Evolutionary conservation across 2,888 invertebrate genomes (phyloP).

Genomic region (Chironomus tentans): DNA sequence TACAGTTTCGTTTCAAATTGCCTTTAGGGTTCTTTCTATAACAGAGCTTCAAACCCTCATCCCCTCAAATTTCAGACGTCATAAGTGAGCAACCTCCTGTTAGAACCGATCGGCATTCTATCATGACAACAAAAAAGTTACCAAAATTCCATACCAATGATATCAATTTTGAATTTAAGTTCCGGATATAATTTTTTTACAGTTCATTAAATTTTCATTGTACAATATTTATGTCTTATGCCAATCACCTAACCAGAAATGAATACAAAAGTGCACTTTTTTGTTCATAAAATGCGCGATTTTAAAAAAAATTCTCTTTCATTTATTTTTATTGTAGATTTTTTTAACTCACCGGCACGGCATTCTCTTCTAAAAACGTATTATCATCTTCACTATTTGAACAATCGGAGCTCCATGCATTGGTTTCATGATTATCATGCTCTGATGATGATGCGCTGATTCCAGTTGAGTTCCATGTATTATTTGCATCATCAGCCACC

Average conservation of each 20-base stretch:
- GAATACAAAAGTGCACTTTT: neutral
- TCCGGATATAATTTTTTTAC: no score
- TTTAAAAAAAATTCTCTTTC: no score
- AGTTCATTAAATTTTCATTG: no score
- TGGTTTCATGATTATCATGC: slow-evolving; percentile 53
- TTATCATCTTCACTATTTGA: slow-evolving; percentile 87
- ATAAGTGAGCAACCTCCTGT: no score
- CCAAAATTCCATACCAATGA: no score
- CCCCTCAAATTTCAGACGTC: no score
- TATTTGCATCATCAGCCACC: slow-evolving; percentile 26
- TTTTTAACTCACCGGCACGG: slow-evolving; percentile 44
- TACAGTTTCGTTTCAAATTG: no score
- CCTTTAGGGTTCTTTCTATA: no score
- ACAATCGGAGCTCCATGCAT: slow-evolving; percentile 85
- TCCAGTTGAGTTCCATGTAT: slow-evolving; percentile 27
- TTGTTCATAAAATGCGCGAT: neutral
- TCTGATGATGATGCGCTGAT: slow-evolving; percentile 34
- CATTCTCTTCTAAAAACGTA: slow-evolving; percentile 53
- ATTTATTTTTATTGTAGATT: neutral
- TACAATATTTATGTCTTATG: neutral
- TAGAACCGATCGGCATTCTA: no score
- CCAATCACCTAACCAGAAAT: neutral
- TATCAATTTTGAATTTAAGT: no score
- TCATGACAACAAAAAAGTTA: no score
- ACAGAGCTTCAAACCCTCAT: no score